Conservation (phyloP, 2,797 vertebrate genomes). For the Oreochromis grahami region DNA sequence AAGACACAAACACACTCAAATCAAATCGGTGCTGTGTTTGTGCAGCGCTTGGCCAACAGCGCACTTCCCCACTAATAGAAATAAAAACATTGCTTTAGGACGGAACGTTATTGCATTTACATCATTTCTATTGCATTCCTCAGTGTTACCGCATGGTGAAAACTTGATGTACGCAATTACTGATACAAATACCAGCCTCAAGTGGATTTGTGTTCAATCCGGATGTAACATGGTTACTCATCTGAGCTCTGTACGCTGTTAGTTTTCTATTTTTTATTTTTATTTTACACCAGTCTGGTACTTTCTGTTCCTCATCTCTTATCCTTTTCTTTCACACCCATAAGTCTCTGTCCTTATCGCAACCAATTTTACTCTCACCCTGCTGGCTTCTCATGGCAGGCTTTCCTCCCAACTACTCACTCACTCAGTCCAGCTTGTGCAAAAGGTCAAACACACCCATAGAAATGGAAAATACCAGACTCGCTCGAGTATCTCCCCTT, state of each 20-base stretch:
- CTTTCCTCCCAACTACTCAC: conserved; percentile 15
- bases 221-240: neutral
- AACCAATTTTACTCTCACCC: conserved; percentile 22
- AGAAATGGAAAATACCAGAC: conserved; percentile 36
- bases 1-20: neutral
- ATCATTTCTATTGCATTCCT: neutral
- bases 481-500: neutral
- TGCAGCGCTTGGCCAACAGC: neutral
- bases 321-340: conserved; percentile 14
- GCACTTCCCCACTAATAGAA: neutral
- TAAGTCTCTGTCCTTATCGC: conserved; percentile 8
- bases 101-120: neutral
- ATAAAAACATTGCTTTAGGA: neutral
- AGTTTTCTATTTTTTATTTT: neutral
- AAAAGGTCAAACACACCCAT: conserved; percentile 47
- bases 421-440: conserved; percentile 34
- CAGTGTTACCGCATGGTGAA: neutral
- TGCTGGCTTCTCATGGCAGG: conserved; percentile 3
- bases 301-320: conserved; percentile 3
- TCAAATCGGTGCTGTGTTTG: neutral
- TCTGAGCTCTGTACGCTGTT: neutral
- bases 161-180: neutral
- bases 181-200: neutral
- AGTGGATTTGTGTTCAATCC: neutral
- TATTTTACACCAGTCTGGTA: neutral